A percentile compares a stretch with the other conserved stretches of the same genome.
These are phyloP conservation scores for Drosophila infuscata DNA, from an alignment of 2,888 invertebrate genomes.

Conservation along the genomic window DNA sequence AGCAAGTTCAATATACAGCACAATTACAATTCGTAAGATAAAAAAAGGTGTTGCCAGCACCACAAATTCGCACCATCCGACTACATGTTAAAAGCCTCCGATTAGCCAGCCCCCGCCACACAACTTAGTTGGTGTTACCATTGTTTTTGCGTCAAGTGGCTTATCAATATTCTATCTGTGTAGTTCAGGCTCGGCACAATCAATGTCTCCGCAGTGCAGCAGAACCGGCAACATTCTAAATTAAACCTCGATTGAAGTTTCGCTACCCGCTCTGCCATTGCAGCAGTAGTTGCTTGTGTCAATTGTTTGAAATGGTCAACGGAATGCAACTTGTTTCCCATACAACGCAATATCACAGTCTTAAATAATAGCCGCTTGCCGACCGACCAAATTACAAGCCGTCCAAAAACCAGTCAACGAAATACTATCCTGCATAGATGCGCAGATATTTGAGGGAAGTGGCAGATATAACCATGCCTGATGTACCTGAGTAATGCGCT, in stretches of 20 bases:
- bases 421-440: conserved; percentile 52
- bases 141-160: conserved; percentile 46
- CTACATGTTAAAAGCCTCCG: conserved; percentile 54
- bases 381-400: conserved; percentile 66
- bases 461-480: conserved; percentile 11
- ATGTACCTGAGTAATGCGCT: conserved; percentile 7
- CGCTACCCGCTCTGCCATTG: conserved; percentile 34
- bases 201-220: conserved; percentile 48
- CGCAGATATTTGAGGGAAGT: conserved; percentile 30
- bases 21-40: neutral
- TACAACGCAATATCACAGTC: conserved; percentile 49
- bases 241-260: conserved; percentile 75
- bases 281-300: conserved; percentile 55
- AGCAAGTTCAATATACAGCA: neutral
- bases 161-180: conserved; percentile 84
- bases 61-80: conserved; percentile 73
- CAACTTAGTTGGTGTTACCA: conserved; percentile 34
- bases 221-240: conserved; percentile 77
- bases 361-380: conserved; percentile 65
- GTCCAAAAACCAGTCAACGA: conserved; percentile 64
- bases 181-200: conserved; percentile 58
- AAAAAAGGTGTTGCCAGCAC: neutral
- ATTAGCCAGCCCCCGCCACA: conserved; percentile 54
- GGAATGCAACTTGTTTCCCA: conserved; percentile 83
- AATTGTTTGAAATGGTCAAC: conserved; percentile 82